Evolutionary conservation across 2,113 vertebrate genomes (phyloP), one percentile per base, ranked within the genome.

Genomic region (Azemiops feae): DNA sequence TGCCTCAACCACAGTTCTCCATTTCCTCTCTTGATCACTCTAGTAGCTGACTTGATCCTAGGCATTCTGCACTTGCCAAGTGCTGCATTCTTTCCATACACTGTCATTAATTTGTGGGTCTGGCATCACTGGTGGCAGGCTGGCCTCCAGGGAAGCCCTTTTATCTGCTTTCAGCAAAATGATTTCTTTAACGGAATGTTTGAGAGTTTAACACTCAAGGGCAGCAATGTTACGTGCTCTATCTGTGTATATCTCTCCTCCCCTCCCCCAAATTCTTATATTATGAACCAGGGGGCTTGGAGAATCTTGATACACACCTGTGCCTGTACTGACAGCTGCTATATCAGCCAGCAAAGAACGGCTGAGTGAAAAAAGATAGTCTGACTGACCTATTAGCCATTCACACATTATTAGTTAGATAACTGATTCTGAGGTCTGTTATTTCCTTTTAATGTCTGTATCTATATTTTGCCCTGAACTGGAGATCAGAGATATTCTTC

Each of bases 1-100:
- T 47, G 50, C 88, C 39, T 86, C 54, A 55, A 50, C 81, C 43
- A 55, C 39, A 50, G 39, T 91, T 43, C 55, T 90, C 45, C 47
- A 43, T 50, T 43, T 55, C 30, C 88, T 87, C 89, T 64, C n/a
- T 60, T 60, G 47, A 93, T 88, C 25, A 16, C 53, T 55, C 20
- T 86, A 14, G 47, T 90, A 52, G 91, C 90, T 92, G 93, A 27
- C 34, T 45, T 39, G 86, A 60, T 92, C n/a, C 20, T 88, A 87
- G 16, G 47, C n/a, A 87, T 87, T 87, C 25, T 64, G 81, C 27
- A 25, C n/a, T 54, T 88, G 50, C 93, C 54, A 69, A 23, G 89
- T 93, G 54, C 81, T 52, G 69, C 91, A 96, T 97, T 96, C 96
- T 96, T 97, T 96, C 96, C 96, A 92, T 47, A 87, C 54, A 54